Percentiles rank a stretch among this genome's conserved stretches.
phyloP scores from a whole-genome alignment of 2,797 vertebrate species.

The Columba guinea region DNA sequence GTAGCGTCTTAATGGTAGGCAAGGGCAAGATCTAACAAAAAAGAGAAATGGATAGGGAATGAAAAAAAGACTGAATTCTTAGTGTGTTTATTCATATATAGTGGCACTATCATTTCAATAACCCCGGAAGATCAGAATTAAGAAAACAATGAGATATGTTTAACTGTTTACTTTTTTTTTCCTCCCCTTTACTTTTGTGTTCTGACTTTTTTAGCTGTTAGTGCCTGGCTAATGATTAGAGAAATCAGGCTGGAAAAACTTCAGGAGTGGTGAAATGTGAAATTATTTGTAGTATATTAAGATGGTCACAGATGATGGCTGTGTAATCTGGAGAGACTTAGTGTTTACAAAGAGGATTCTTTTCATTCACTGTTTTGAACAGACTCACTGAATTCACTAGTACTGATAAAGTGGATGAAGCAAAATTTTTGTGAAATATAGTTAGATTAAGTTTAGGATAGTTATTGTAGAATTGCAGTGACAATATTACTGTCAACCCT shows the following conservation, averaged over 20 bases:
- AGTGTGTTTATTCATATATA: not conserved
- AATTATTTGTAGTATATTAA: not conserved
- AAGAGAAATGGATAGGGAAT: not conserved
- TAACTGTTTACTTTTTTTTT: not conserved
- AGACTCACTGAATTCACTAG: not conserved
- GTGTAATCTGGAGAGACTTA: not conserved
- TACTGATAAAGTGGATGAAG: not conserved
- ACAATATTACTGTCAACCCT: not conserved
- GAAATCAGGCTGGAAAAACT: not conserved
- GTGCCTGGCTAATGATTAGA: not conserved
- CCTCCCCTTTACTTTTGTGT: not conserved
- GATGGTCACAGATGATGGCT: not conserved
- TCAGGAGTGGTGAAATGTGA: not conserved
- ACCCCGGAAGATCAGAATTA: not conserved
- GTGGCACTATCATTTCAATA: not conserved
- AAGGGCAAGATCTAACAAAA: not conserved
- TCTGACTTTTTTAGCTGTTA: not conserved
- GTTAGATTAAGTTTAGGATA: not conserved
- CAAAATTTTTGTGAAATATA: not conserved
- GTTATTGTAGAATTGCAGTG: not conserved
- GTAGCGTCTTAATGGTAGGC: not conserved
- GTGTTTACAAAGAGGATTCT: not conserved
- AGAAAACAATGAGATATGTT: not conserved
- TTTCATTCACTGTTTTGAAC: not conserved
- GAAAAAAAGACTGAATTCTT: not conserved